Percentiles rank a stretch among this genome's conserved stretches.
phyloP scores from a whole-genome alignment of 2,113 vertebrate genomes.

The Myotis davidii region DNA sequence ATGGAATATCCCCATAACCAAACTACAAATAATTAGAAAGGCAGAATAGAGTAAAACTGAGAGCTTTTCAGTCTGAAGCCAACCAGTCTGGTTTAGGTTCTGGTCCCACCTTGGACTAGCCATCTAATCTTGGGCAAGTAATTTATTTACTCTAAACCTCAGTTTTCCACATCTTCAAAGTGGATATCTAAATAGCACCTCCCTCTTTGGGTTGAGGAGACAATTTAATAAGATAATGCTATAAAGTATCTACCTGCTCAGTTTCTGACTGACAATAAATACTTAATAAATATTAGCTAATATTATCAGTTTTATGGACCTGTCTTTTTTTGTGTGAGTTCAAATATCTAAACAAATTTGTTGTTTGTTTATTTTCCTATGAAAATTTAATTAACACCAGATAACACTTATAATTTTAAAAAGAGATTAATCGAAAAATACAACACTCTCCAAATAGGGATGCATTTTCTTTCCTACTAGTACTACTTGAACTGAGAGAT shows the following conservation, averaged over 20 bases:
- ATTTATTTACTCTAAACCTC: background rate
- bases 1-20: too few species aligned
- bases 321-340: background rate
- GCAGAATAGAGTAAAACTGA: background rate
- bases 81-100: background rate
- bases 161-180: background rate
- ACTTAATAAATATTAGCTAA: background rate
- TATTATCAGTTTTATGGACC: background rate
- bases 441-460: background rate
- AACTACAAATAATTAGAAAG: background rate
- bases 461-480: background rate
- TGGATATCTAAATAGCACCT: background rate
- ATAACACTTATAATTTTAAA: background rate
- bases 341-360: background rate
- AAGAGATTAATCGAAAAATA: background rate
- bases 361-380: background rate
- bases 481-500: background rate
- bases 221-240: slow-evolving; percentile 12
- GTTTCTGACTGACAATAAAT: background rate
- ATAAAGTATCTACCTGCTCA: background rate
- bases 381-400: background rate
- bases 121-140: background rate
- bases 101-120: background rate
- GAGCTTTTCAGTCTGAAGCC: background rate
- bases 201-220: background rate